Evolutionary conservation across 2,113 vertebrate species (phyloP).

Genomic region (Hippocampus mohnikei): DNA sequence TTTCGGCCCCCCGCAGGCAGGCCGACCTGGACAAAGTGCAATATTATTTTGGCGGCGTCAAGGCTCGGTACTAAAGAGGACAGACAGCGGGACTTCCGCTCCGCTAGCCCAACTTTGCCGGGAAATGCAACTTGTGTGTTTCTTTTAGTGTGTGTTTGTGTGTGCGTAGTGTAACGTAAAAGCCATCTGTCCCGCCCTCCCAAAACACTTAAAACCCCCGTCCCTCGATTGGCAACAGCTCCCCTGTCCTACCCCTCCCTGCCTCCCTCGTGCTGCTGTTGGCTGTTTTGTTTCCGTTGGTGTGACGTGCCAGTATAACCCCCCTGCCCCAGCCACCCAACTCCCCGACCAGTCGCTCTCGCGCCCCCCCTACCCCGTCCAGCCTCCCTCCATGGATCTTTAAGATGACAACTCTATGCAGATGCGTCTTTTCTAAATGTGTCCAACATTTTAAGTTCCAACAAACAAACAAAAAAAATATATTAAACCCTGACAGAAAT

Average conservation of each 20-base stretch:
- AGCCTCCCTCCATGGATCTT: conserved; percentile 67
- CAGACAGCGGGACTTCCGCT: conserved; percentile 22
- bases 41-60: conserved; percentile 44
- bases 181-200: conserved; percentile 66
- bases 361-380: neutral
- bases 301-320: conserved; percentile 77
- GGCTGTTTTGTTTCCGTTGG: conserved; percentile 79
- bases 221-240: conserved; percentile 10
- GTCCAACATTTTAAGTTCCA: conserved; percentile 79
- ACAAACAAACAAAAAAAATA: conserved; percentile 63
- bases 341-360: conserved; percentile 16
- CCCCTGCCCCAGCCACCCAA: neutral
- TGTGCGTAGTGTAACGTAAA: conserved; percentile 79
- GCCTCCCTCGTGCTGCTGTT: conserved; percentile 74
- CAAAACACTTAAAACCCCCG: conserved; percentile 8
- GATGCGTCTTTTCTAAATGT: conserved; percentile 84
- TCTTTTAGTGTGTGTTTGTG: conserved; percentile 79
- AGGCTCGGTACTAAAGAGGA: conserved; percentile 35
- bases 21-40: conserved; percentile 60
- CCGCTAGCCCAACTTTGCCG: conserved; percentile 65
- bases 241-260: conserved; percentile 46
- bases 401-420: conserved; percentile 84
- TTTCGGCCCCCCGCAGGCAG: conserved; percentile 33
- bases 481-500: conserved; percentile 74
- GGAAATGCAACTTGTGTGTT: conserved; percentile 82